Evolutionary conservation across 30 jellyfish, hydroid and myxozoan genomes (phyloP).

Genomic region (Hydra vulgaris): DNA sequence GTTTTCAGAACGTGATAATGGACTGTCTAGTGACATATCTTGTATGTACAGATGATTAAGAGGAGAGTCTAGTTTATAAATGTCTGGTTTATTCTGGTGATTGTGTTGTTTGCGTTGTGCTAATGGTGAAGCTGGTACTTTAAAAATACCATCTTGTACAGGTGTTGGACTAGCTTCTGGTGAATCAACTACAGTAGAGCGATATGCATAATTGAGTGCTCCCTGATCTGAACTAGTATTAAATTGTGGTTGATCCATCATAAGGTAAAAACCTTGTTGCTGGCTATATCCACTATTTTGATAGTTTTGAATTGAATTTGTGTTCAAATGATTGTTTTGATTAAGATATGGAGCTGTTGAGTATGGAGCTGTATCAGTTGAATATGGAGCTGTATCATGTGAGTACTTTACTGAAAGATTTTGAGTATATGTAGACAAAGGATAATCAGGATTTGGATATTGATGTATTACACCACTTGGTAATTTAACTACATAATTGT

Average conservation of each 20-base stretch:
- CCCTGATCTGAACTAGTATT: background rate
- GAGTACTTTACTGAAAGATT: background rate
- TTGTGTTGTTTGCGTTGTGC: conserved; percentile 2
- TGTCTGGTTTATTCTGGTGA: conserved; percentile 10
- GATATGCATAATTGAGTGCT: background rate
- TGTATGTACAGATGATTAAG: conserved; percentile 17
- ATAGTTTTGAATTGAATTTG: background rate
- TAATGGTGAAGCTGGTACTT: conserved; percentile 20
- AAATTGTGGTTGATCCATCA: background rate
- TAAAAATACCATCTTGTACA: conserved; percentile 10
- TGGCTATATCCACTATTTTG: background rate
- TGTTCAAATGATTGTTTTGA: background rate
- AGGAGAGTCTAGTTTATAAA: conserved; percentile 23
- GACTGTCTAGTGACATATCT: conserved; percentile 33
- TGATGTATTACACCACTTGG: conserved; percentile 22
- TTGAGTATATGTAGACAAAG: background rate
- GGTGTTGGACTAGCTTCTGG: conserved; percentile 35
- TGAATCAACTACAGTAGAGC: conserved; percentile 16
- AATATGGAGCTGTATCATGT: conserved; percentile 14
- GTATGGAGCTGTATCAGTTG: too few relatives aligned
- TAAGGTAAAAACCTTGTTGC: background rate
- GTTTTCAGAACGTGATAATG: conserved; percentile 32
- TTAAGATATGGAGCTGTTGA: background rate
- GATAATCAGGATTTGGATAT: conserved; percentile 24
- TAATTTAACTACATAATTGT: conserved; percentile 1